These are phyloP conservation scores for Hydrolagus affinis DNA, from an alignment of 2,113 vertebrate genomes.

Conservation along the genomic window DNA sequence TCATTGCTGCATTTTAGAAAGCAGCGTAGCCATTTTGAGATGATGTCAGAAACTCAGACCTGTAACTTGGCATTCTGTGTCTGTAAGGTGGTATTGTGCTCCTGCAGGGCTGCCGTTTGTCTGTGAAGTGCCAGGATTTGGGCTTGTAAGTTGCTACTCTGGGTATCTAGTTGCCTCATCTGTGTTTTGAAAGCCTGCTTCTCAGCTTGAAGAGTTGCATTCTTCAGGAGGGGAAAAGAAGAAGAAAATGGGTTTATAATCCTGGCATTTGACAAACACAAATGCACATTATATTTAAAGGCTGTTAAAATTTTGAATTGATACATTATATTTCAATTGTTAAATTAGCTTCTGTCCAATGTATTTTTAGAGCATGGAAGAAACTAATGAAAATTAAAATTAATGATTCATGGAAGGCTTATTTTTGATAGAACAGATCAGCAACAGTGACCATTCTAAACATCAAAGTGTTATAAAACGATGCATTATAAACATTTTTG, in stretches of 20 bases:
- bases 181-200: slow-evolving; percentile 89
- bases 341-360: not conserved
- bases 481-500: too few relatives aligned
- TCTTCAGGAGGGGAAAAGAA: slow-evolving; percentile 55
- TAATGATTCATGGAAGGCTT: too few relatives aligned
- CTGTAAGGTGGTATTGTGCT: slow-evolving; percentile 88
- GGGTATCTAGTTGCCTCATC: slow-evolving; percentile 85
- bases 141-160: slow-evolving; percentile 88
- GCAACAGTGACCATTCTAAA: too few relatives aligned
- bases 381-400: too few relatives aligned
- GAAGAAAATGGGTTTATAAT: not conserved
- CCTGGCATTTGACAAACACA: not conserved
- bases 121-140: slow-evolving; percentile 90
- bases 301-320: not conserved
- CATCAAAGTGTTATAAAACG: too few relatives aligned
- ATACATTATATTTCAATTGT: not conserved
- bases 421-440: too few relatives aligned
- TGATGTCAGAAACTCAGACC: slow-evolving; percentile 50
- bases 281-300: not conserved
- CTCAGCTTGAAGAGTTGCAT: slow-evolving; percentile 93
- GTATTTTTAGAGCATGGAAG: too few relatives aligned
- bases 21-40: not conserved
- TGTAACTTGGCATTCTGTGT: slow-evolving; percentile 95
- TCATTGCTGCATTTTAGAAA: not conserved
- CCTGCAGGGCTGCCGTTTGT: slow-evolving; percentile 83